Evolutionary conservation across 2,113 vertebrate genomes (phyloP).

Genomic region (Indri indri): DNA sequence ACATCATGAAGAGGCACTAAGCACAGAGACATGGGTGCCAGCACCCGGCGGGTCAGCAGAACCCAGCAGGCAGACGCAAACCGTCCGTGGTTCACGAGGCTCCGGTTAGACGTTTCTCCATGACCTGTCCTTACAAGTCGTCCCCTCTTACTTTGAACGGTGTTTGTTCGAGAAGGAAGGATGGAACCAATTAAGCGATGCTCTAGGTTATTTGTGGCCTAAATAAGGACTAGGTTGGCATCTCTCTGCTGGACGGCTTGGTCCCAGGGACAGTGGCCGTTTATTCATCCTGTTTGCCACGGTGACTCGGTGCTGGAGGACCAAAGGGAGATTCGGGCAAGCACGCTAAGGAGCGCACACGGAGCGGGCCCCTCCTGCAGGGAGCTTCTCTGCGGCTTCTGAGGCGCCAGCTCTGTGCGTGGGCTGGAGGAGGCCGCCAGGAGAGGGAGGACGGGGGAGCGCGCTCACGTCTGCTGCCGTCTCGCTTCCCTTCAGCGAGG

Average conservation of each 20-base stretch:
- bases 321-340: neutral
- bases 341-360: fast-evolving
- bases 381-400: neutral
- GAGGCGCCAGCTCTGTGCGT: neutral
- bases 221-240: neutral
- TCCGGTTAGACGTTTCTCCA: fast-evolving
- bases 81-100: neutral
- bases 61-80: neutral
- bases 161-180: neutral
- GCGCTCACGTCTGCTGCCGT: fast-evolving
- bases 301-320: neutral
- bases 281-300: neutral
- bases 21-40: neutral
- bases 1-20: neutral
- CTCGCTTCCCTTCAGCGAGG: neutral
- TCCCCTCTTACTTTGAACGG: neutral
- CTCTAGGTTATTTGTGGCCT: neutral
- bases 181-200: neutral
- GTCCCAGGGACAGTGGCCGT: neutral
- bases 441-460: fast-evolving
- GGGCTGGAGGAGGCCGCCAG: neutral
- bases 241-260: neutral
- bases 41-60: neutral
- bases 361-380: neutral
- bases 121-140: neutral